Evolutionary conservation across 2,888 invertebrate species (phyloP).

Genomic region (Argyresthia goedartella): DNA sequence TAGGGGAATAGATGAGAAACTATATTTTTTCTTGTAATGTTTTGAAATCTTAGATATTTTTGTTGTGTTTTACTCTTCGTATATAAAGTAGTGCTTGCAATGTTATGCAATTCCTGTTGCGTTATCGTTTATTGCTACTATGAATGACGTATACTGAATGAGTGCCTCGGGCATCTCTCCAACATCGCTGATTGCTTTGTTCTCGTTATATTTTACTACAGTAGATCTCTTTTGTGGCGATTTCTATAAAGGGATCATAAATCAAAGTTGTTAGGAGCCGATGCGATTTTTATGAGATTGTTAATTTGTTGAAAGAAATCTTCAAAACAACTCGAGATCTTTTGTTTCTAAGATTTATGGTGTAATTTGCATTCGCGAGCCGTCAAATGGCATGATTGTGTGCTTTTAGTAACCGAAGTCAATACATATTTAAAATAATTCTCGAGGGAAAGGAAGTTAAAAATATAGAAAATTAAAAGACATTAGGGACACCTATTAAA

Average conservation of each 20-base stretch:
- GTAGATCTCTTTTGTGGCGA: constrained; percentile 17
- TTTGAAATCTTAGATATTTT: neutral
- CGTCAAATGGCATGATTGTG: too few species aligned
- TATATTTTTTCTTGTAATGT: too few species aligned
- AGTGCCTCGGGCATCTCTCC: constrained; percentile 24
- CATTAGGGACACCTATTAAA: too few species aligned
- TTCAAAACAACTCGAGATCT: constrained; percentile 7
- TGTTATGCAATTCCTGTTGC: neutral
- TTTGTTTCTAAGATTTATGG: constrained; percentile 4
- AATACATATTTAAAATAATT: too few species aligned
- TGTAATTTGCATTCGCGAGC: neutral
- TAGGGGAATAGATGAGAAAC: too few species aligned
- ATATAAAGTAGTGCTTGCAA: neutral
- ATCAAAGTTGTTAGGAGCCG: neutral
- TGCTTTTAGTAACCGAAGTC: too few species aligned
- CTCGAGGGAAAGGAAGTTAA: too few species aligned
- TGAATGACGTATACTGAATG: constrained; percentile 45
- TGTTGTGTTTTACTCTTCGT: neutral
- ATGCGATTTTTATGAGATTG: constrained; percentile 2
- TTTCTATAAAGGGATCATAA: constrained; percentile 2
- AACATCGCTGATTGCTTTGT: constrained; percentile 40
- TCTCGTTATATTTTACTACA: constrained; percentile 32
- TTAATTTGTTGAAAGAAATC: constrained; percentile 2
- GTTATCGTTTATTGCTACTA: constrained; percentile 5
- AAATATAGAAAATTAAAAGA: too few species aligned